Evolutionary conservation across 2,888 invertebrate genomes (phyloP).

Genomic region (Gerris lacustris): DNA sequence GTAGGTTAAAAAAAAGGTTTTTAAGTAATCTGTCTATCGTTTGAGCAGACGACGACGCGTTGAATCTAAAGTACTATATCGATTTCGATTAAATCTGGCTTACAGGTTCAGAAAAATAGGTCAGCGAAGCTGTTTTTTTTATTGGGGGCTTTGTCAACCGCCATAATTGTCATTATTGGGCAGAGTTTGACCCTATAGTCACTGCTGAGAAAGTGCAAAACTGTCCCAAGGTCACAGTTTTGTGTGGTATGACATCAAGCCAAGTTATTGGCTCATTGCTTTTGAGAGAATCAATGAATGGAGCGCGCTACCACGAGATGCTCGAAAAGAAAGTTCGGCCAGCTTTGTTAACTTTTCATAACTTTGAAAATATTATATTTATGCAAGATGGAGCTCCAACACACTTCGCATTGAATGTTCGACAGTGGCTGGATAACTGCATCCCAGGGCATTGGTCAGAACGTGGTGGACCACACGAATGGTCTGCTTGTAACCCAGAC

Average conservation of each 20-base stretch:
- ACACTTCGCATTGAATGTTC: constrained; percentile 12
- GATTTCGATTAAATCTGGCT: too few relatives aligned
- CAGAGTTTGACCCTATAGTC: not conserved
- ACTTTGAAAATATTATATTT: constrained; percentile 12
- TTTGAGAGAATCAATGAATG: constrained; percentile 12
- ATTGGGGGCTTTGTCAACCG: too few relatives aligned
- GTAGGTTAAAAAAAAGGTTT: too few relatives aligned
- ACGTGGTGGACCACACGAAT: constrained; percentile 8
- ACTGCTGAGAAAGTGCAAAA: constrained; percentile 14
- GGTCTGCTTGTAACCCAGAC: not conserved
- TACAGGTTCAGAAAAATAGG: too few relatives aligned
- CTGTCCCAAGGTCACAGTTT: constrained; percentile 8
- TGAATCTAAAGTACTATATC: too few relatives aligned
- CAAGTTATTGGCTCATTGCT: constrained; percentile 6
- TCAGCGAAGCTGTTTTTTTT: too few relatives aligned
- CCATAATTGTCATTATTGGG: too few relatives aligned
- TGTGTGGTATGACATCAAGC: constrained; percentile 5
- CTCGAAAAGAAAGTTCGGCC: not conserved
- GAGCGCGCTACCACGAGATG: not conserved
- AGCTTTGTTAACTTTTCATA: not conserved
- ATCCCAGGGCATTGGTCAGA: constrained; percentile 6
- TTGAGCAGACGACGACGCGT: too few relatives aligned
- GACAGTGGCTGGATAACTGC: not conserved
- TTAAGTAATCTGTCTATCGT: too few relatives aligned
- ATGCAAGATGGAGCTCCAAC: constrained; percentile 14